Evolutionary conservation across 2,888 invertebrate genomes (phyloP), one percentile per base, ranked within the genome.

Genomic region (Elegia similella): DNA sequence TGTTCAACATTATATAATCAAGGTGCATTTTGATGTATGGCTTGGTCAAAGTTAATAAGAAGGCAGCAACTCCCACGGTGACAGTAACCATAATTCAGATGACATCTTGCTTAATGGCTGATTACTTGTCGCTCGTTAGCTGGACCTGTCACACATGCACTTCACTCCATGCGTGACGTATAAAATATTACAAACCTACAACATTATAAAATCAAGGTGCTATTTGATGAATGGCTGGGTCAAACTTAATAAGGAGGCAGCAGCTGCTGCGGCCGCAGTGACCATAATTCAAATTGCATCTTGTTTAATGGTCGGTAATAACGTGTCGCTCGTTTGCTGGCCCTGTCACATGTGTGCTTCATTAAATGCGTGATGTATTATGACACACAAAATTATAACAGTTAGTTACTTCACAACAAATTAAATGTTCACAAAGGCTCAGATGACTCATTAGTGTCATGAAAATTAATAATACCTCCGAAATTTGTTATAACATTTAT

Each of bases 41-140:
- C 70, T 63, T 59, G 77, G 76, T 78, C 77, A 75, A 76, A 78
- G 68, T 79, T 82, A 80, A 80, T 81, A 79, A 78, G 70, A 66
- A 64, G 62, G 69, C 67, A 72, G 67, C 71, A 73, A 70, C 70
- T 70, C 63, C 65, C 69, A 62, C 65, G 55, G 55, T 67, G 64
- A 65, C 61, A 61, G 66, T 76, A 69, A 70, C 68, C 73, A 75
- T 78, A 76, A 79, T 70, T 77, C 70, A 66, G 67, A 66, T 69
- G 62, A 73, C 74, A 75, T 73, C 73, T 75, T 72, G 63, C 56
- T 58, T 72, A 73, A 73, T 70, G 70, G 65, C 63, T 66, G 62
- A 69, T 69, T 71, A 70, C 64, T 67, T 69, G 65, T 64, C 66
- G 61, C 38, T 63, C 62, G 64, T 69, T 66, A 64, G 42, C 52